Base-by-base conservation (phyloP, 2,797 vertebrate genomes). In the Parotocinclus haroldoi region DNA sequence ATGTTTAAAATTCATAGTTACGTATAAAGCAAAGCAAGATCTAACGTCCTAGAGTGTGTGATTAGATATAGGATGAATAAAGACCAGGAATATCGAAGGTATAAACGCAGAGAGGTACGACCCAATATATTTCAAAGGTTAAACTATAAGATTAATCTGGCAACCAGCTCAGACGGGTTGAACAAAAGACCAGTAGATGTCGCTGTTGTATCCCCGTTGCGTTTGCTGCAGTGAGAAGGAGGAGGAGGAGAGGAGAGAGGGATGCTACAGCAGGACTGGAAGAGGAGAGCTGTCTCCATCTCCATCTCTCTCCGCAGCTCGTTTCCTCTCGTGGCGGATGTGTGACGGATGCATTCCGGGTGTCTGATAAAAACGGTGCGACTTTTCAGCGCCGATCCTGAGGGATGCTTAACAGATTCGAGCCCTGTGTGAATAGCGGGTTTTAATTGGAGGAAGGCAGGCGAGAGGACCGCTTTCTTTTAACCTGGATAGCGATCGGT, bases 401-500 rank as follows among this genome's bases (percentile, higher is more conserved):
- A 18, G 53, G 13, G 63, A 66, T 66, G 63, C 54, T 57, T 19
- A 40, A 49, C 44, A 11, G 53, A 40, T 39, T 19, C 53, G 5
- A 37, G 2, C 0, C 10, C 13, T 14, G 40, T n/a, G 9, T 49
- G 44, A 57, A 48, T 16, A 50, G 54, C 6, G 53, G 45, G 36
- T 27, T 56, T 56, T 73, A 68, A 75, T 76, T 61, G 62, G 54
- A 67, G 59, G 72, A 52, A 27, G 82, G 81, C 83, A 87, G 82
- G 81, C 76, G 58, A 82, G 80, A 76, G 14, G 81, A 79, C 78
- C 69, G 70, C 80, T 27, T 44, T n/a, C n/a, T 77, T 82, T 86
- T 83, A 81, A 79, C 79, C 79, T 82, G 85, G 85, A 88, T 74
- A 81, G 85, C 82, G 83, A 80, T 89, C 87, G 87, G 89, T 91